Evolutionary conservation across 2,113 vertebrate species (phyloP), one percentile per base, ranked within the genome.

Genomic region (Corapipo altera): DNA sequence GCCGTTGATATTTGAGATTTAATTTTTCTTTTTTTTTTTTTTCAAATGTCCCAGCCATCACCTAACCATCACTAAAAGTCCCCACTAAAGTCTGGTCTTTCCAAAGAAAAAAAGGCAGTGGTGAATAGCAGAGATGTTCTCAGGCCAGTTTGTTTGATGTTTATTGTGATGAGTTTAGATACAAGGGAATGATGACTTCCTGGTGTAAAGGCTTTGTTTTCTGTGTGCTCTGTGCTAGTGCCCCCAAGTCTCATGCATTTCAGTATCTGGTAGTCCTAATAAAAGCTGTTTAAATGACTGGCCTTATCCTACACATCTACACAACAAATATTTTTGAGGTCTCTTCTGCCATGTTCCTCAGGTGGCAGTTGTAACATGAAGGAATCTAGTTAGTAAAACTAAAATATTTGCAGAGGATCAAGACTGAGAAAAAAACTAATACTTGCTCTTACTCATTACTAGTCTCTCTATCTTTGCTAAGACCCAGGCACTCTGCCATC

Each of bases 101-200:
- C 21, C 1, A 0, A 19, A 71, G 12, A 8, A 22, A n/a, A 35
- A 14, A 18, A 80, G 14, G 16, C n/a, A 57, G 22, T 5, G 0
- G 10, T 62, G 69, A 85, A 57, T 15, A 66, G 51, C 18, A 57
- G 76, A 84, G 24, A 3, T 65, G 12, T 57, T 54, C 59, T 69
- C 44, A 49, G 44, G 21, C 11, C 37, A 32, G 16, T 52, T 73
- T 61, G 18, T 58, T 46, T 61, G 20, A 51, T 49, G 15, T 66
- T 81, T 48, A 19, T 22, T 64, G 37, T 1, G 3, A 19, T 54
- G 15, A 32, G 5, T 73, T 65, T 46, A 65, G 19, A 32, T 80
- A 55, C 4, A 55, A 44, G 48, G 26, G n/a, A 46, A 69, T 5
- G 8, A 37, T n/a, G 46, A 20, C 27, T 33, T 24, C 59, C n/a